A percentile compares a stretch with the other conserved stretches of the same genome.
Conservation (phyloP, 92 coral and sea anemone genomes). For the Muricea muricata region DNA sequence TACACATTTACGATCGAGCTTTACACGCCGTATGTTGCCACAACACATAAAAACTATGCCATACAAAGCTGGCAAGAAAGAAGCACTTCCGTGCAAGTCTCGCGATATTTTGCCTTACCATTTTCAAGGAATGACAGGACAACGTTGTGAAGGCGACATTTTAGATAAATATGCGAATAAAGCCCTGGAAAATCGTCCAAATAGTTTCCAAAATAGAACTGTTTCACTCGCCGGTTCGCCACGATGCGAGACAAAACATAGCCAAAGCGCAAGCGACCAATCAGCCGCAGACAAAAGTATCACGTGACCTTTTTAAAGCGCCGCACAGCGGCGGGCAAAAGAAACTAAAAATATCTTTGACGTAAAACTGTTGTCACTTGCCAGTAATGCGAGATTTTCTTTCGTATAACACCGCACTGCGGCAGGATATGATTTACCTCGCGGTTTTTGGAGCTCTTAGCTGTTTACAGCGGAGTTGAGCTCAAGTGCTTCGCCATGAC, state of each 20-base stretch:
- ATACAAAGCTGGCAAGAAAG: neutral
- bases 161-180: neutral
- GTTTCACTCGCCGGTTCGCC: conserved; percentile 28
- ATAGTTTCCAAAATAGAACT: conserved; percentile 4
- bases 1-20: conserved; percentile 22
- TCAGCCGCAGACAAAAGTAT: neutral
- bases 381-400: no score
- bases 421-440: no score
- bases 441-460: neutral
- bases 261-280: conserved; percentile 16
- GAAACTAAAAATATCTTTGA: neutral
- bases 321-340: conserved; percentile 25
- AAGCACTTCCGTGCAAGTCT: neutral
- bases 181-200: neutral
- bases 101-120: conserved; percentile 17
- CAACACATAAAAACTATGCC: neutral
- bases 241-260: conserved; percentile 47
- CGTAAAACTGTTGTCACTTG: neutral
- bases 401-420: neutral
- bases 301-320: conserved; percentile 40
- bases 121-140: conserved; percentile 9
- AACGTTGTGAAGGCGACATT: neutral
- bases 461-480: neutral
- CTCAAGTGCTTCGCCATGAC: neutral
- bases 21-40: neutral